phyloP scores from a whole-genome alignment of 2,113 vertebrate genomes.

The Tyto alba region DNA sequence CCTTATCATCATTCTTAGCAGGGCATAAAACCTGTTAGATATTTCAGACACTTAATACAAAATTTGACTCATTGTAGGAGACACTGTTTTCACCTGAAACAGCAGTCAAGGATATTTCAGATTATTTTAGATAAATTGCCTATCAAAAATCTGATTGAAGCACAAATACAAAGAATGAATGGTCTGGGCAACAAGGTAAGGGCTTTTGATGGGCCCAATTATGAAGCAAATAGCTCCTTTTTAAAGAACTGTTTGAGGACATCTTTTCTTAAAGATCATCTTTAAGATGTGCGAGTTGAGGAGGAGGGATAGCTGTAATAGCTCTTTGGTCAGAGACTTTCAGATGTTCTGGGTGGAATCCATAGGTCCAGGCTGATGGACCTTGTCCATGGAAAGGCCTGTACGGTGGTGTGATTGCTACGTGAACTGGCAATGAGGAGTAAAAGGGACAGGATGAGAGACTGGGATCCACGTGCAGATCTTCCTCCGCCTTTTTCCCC shows the following conservation, averaged over 20 bases:
- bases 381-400: background rate
- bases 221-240: background rate
- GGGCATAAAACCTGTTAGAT: background rate
- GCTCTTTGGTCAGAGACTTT: background rate
- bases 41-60: background rate
- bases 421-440: background rate
- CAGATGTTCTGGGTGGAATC: background rate
- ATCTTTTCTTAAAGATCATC: background rate
- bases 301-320: background rate
- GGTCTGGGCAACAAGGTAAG: background rate
- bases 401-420: background rate
- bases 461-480: rapidly evolving
- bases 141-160: background rate
- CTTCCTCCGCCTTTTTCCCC: background rate
- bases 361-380: background rate
- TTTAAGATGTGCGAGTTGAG: background rate
- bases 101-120: background rate
- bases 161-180: background rate
- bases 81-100: background rate
- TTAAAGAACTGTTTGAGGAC: background rate
- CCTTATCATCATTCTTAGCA: background rate
- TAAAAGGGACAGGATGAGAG: background rate
- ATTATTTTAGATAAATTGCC: background rate
- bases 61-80: background rate
- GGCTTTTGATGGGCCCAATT: background rate